These are phyloP conservation scores for Platichthys stellatus DNA, from an alignment of 2,113 vertebrate species.

Conservation along the genomic window DNA sequence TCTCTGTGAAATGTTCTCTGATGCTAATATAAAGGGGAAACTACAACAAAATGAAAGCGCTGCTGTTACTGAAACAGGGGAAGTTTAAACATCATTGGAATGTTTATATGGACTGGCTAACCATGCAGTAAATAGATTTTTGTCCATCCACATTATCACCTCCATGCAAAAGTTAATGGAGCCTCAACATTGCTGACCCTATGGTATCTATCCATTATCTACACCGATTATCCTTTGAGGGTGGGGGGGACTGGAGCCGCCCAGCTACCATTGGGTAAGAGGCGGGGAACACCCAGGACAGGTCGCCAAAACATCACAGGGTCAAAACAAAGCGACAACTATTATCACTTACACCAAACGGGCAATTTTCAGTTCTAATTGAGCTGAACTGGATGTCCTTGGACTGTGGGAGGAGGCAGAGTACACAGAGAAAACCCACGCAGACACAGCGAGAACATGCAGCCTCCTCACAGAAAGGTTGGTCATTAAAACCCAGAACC, in stretches of 20 bases:
- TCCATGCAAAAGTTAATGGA: no score
- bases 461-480: neutral
- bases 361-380: no score
- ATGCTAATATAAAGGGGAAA: neutral
- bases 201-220: neutral
- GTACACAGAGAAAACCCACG: no score
- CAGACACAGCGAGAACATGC: neutral
- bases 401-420: neutral
- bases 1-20: neutral
- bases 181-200: neutral
- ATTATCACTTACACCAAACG: no score
- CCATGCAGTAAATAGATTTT: neutral
- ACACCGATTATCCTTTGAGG: neutral
- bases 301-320: neutral
- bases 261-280: no score
- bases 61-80: no score
- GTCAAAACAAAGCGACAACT: no score
- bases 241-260: neutral
- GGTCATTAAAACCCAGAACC: no score
- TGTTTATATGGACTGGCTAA: no score
- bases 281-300: neutral
- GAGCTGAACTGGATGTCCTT: neutral
- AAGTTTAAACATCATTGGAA: no score
- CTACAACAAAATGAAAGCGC: no score
- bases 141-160: neutral